A percentile compares a stretch with the other conserved stretches of the same genome.
These are phyloP conservation scores for Melanotaenia trifasciata DNA, from an alignment of 2,797 vertebrate genomes.

Conservation along the genomic window DNA sequence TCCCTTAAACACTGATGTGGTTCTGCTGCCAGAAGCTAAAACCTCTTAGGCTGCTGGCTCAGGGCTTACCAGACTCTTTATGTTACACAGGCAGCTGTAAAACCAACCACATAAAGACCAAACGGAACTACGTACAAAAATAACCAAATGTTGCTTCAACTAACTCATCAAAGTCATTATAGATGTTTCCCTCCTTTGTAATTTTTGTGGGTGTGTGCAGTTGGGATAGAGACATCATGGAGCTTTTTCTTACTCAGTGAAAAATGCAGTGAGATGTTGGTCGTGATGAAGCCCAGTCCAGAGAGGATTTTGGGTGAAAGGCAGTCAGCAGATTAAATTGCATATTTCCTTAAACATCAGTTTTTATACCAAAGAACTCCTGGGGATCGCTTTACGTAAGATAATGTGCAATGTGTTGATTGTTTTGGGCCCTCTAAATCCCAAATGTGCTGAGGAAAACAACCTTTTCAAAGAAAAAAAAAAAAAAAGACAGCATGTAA, in stretches of 20 bases:
- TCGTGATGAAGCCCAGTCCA: background rate
- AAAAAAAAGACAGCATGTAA: conserved; percentile 3
- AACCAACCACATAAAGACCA: conserved; percentile 47
- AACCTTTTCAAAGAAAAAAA: background rate
- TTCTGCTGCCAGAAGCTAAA: conserved; percentile 18
- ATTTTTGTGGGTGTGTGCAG: conserved; percentile 19
- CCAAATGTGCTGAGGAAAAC: conserved; percentile 14
- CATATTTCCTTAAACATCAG: conserved; percentile 1
- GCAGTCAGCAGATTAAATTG: conserved; percentile 11
- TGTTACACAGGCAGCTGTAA: conserved; percentile 35
- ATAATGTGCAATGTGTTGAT: conserved; percentile 25
- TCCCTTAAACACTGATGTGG: conserved; percentile 43
- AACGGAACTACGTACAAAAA: conserved; percentile 38
- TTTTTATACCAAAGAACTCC: conserved; percentile 17
- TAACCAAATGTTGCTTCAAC: conserved; percentile 18
- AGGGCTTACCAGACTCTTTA: conserved; percentile 18
- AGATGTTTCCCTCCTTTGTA: conserved; percentile 26
- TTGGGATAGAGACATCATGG: background rate
- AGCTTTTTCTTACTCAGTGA: conserved; percentile 7
- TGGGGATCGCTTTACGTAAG: conserved; percentile 4
- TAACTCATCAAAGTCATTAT: conserved; percentile 38
- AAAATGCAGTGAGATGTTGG: background rate
- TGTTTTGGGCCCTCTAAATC: conserved; percentile 24
- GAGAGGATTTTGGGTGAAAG: conserved; percentile 12
- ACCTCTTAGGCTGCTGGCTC: conserved; percentile 29